Conservation (phyloP, 2,888 invertebrate genomes). For the Keiferia lycopersicella region DNA sequence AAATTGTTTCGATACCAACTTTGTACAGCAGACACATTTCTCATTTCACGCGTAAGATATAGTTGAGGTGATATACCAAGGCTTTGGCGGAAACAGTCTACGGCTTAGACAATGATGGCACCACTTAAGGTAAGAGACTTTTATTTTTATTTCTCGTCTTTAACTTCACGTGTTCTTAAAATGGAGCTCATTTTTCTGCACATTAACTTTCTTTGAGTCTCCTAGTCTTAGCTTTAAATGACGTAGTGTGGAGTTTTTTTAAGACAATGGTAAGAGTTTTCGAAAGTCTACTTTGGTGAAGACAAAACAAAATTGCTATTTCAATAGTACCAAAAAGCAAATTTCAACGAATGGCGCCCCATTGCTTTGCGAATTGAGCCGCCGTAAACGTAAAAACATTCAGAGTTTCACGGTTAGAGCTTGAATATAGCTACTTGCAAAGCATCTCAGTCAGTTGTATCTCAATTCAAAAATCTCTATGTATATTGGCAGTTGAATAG, state of each 20-base stretch:
- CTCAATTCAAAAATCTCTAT: too few relatives aligned
- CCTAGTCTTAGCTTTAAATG: neutral
- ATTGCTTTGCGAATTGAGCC: too few relatives aligned
- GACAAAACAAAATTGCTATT: neutral
- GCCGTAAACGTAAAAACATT: too few relatives aligned
- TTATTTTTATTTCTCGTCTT: conserved; percentile 33
- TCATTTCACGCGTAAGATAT: neutral
- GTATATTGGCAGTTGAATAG: too few relatives aligned
- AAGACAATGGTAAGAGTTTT: neutral
- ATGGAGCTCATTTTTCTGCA: conserved; percentile 17
- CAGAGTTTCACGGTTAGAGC: too few relatives aligned
- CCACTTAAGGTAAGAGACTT: conserved; percentile 37
- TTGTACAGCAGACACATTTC: too few relatives aligned
- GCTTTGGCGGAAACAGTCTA: conserved; percentile 24
- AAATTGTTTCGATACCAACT: too few relatives aligned
- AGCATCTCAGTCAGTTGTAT: too few relatives aligned
- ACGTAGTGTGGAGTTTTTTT: neutral
- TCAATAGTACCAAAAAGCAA: too few relatives aligned
- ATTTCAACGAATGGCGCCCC: too few relatives aligned
- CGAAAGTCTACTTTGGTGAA: neutral
- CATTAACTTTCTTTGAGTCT: neutral
- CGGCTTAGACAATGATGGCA: conserved; percentile 31
- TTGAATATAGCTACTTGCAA: too few relatives aligned
- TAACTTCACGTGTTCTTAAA: conserved; percentile 12
- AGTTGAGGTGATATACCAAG: neutral